A percentile compares a stretch with the other conserved stretches of the same genome.
Evolutionary conservation across 2,113 vertebrate genomes (phyloP).

Genomic region (Halcyon senegalensis): DNA sequence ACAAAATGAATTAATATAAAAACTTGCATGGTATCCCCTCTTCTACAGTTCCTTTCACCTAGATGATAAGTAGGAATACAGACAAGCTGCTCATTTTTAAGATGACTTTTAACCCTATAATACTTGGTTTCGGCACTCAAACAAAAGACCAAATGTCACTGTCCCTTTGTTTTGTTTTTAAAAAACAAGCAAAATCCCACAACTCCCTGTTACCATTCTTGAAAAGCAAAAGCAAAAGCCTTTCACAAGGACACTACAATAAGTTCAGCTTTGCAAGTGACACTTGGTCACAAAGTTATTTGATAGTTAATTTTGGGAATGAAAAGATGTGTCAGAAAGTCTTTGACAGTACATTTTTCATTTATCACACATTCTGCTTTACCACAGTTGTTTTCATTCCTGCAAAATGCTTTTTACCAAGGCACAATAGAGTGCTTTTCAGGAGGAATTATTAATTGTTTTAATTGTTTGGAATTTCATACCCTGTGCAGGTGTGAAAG

Average conservation of each 20-base stretch:
- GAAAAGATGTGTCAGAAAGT: background rate
- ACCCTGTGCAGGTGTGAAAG: conserved; percentile 52
- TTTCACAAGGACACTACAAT: background rate
- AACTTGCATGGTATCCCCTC: accelerated
- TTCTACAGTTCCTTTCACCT: background rate
- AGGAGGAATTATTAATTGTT: background rate
- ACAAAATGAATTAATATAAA: background rate
- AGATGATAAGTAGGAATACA: background rate
- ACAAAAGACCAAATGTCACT: background rate
- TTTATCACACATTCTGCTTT: background rate
- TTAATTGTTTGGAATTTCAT: conserved; percentile 63
- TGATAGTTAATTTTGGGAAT: background rate
- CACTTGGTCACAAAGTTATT: background rate
- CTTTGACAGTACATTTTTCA: background rate
- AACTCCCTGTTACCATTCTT: background rate
- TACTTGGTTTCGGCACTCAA: background rate
- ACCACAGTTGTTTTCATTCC: background rate
- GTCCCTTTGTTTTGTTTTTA: background rate
- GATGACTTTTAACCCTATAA: background rate
- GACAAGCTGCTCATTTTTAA: background rate
- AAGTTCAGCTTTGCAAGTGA: background rate
- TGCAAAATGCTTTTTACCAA: background rate
- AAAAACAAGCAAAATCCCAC: background rate
- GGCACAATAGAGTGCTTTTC: background rate
- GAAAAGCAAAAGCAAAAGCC: background rate